Percentiles rank a stretch among this genome's conserved stretches.
These are phyloP conservation scores for Enteromius viviparus DNA, from an alignment of 2,797 vertebrate genomes.

Conservation along the genomic window DNA sequence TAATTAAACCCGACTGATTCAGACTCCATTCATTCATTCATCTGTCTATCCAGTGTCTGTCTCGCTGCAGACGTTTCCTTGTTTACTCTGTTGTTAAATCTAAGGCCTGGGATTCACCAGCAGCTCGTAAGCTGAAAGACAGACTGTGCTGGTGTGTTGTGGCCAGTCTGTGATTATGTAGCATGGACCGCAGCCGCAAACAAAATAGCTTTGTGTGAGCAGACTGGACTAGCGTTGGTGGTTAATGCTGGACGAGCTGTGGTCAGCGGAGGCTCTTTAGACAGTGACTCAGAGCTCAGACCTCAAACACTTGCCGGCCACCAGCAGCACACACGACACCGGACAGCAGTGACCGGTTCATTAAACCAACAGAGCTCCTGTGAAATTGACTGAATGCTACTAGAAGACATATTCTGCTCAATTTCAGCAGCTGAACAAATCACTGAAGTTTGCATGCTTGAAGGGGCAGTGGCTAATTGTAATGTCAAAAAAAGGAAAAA, in stretches of 20 bases:
- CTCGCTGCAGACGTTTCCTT: constrained; percentile 3
- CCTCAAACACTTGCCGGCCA: constrained; percentile 24
- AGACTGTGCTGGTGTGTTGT: background rate
- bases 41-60: background rate
- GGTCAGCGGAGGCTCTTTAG: constrained; percentile 43
- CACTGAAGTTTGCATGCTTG: background rate
- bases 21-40: background rate
- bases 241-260: constrained; percentile 39
- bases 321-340: background rate
- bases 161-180: constrained; percentile 26
- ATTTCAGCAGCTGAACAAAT: background rate
- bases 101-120: background rate
- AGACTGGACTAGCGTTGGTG: background rate
- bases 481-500: background rate
- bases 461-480: background rate
- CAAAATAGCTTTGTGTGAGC: constrained; percentile 39
- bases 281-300: constrained; percentile 43
- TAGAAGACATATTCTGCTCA: background rate
- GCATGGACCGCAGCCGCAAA: background rate
- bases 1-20: constrained; percentile 17
- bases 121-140: background rate
- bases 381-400: too few relatives aligned
- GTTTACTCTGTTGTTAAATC: background rate
- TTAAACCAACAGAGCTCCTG: background rate
- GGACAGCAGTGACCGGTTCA: constrained; percentile 17